Conservation (phyloP, 2,888 invertebrate genomes). For the Tortricodes alternella region DNA sequence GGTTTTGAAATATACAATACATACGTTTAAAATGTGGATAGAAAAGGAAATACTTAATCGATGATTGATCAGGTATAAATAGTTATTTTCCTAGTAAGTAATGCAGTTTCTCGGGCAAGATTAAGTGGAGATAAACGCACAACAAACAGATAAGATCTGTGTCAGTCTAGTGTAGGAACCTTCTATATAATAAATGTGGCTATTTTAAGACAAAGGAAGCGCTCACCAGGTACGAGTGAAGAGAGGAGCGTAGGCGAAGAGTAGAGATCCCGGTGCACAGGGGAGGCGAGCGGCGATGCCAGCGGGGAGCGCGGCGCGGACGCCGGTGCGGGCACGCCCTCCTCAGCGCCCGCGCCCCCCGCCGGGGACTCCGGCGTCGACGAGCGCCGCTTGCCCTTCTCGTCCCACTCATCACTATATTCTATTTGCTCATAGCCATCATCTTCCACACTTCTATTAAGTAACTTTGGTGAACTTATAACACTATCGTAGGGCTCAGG, state of each 20-base stretch:
- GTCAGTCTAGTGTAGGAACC: too few species aligned
- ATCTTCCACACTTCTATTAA: conserved; percentile 48
- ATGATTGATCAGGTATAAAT: too few species aligned
- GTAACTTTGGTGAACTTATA: conserved; percentile 47
- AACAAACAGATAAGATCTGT: conserved; percentile 57
- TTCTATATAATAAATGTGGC: neutral
- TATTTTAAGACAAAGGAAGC: neutral
- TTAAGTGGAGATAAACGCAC: conserved; percentile 52
- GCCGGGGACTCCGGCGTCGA: conserved; percentile 69
- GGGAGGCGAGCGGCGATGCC: conserved; percentile 67
- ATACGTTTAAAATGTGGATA: too few species aligned
- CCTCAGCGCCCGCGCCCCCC: conserved; percentile 48
- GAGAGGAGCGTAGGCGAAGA: conserved; percentile 53
- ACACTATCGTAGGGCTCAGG: conserved; percentile 54
- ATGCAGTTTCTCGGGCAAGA: too few species aligned
- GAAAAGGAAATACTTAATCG: too few species aligned
- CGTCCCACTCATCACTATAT: conserved; percentile 65
- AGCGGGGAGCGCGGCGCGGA: conserved; percentile 56
- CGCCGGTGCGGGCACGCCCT: conserved; percentile 49
- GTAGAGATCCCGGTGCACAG: conserved; percentile 57
- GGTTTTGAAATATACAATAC: neutral
- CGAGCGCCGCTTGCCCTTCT: conserved; percentile 65
- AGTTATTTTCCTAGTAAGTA: too few species aligned
- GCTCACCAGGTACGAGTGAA: conserved; percentile 67
- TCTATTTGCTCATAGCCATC: conserved; percentile 63